Evolutionary conservation across 2,797 vertebrate genomes (phyloP).

Genomic region (Coregonus suidteri): DNA sequence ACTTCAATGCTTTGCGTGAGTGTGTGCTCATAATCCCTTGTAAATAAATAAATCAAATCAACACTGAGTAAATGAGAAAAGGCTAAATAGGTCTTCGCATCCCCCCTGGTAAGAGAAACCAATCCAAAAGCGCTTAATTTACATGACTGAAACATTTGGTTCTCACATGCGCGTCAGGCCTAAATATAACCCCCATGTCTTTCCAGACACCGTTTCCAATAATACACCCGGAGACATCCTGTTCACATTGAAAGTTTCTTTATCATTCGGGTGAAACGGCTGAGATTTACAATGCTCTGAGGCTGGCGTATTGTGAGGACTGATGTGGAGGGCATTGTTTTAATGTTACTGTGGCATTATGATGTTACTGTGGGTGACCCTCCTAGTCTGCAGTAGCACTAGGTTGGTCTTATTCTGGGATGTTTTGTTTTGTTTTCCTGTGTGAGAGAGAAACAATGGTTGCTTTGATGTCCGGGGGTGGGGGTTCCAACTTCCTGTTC

Average conservation of each 20-base stretch:
- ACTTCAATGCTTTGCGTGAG: background rate
- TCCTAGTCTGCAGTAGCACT: background rate
- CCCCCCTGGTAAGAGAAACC: conserved; percentile 7
- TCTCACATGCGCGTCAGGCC: background rate
- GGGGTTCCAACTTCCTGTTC: background rate
- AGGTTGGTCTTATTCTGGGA: conserved; percentile 4
- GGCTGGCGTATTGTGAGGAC: conserved; percentile 36
- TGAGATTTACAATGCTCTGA: background rate
- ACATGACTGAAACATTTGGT: conserved; percentile 15
- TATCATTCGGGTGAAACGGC: background rate
- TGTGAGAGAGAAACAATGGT: background rate
- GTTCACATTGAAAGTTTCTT: conserved; percentile 33
- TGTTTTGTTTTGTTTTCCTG: background rate
- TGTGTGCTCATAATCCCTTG: conserved; percentile 1
- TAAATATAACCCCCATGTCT: conserved; percentile 40
- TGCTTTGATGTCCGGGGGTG: background rate
- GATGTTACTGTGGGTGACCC: background rate
- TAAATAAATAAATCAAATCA: conserved; percentile 1
- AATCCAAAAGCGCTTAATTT: background rate
- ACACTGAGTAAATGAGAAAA: background rate
- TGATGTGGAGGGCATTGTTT: conserved; percentile 57
- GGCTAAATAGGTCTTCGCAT: conserved; percentile 4
- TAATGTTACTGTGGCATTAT: conserved; percentile 41
- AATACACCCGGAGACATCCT: conserved; percentile 54
- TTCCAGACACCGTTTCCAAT: conserved; percentile 39